phyloP scores from a whole-genome alignment of 1,140 invertebrate genomes.

The Sitodiplosis mosellana region DNA sequence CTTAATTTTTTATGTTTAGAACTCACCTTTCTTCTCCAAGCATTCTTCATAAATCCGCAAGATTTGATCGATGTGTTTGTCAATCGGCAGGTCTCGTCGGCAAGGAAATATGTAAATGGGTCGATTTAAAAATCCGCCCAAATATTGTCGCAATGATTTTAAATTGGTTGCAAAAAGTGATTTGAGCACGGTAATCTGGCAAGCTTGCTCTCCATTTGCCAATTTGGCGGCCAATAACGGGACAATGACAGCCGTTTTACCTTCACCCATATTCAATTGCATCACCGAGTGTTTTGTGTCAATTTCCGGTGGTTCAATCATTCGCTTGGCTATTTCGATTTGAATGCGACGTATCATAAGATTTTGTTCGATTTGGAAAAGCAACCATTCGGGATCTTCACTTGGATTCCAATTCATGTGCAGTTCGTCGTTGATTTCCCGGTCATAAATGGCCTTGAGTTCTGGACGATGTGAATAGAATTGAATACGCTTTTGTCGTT shows the following conservation, averaged over 20 bases:
- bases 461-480: not conserved
- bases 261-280: not conserved
- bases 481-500: not conserved
- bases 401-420: not conserved
- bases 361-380: not conserved
- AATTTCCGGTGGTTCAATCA: not conserved
- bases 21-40: not conserved
- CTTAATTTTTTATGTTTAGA: not conserved
- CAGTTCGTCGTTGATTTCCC: not conserved
- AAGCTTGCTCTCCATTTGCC: not conserved
- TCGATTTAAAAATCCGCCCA: not conserved
- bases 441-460: not conserved
- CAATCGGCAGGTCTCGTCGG: not conserved
- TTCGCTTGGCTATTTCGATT: not conserved
- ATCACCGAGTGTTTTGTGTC: not conserved
- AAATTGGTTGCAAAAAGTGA: not conserved
- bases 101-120: not conserved
- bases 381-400: not conserved
- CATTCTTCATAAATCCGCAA: not conserved
- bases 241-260: not conserved
- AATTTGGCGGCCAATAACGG: not conserved
- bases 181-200: not conserved
- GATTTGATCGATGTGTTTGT: not conserved
- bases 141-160: not conserved
- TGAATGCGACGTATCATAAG: not conserved